These are phyloP conservation scores for Pseudoips prasinana DNA, from an alignment of 2,888 invertebrate genomes.

Conservation along the genomic window DNA sequence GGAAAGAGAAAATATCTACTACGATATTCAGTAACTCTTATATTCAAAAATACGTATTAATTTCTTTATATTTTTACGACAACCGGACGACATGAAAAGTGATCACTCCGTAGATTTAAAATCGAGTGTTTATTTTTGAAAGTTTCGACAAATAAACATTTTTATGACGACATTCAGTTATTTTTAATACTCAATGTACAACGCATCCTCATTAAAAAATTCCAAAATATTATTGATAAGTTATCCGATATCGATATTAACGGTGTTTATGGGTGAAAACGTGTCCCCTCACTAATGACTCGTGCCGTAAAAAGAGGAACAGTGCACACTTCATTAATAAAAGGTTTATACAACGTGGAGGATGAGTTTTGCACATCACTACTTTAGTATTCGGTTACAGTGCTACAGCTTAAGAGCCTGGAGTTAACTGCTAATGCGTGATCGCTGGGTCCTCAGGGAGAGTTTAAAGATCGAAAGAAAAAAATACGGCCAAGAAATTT, in stretches of 20 bases:
- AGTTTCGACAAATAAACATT: conserved; percentile 13
- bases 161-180: conserved; percentile 10
- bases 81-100: conserved; percentile 27
- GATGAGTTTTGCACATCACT: conserved; percentile 51
- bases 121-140: conserved; percentile 8
- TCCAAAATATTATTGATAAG: not conserved
- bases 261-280: not conserved
- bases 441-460: conserved; percentile 11
- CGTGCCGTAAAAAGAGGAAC: conserved; percentile 70
- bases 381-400: conserved; percentile 44
- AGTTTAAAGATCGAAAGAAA: too few relatives aligned
- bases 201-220: too few relatives aligned
- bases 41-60: conserved; percentile 25
- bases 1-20: conserved; percentile 11
- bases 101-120: conserved; percentile 11
- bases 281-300: conserved; percentile 50
- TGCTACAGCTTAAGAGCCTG: conserved; percentile 17
- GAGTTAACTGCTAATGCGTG: conserved; percentile 22
- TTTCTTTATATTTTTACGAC: conserved; percentile 27
- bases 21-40: conserved; percentile 21
- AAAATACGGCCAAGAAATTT: too few relatives aligned
- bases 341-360: conserved; percentile 67
- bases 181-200: too few relatives aligned
- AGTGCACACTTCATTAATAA: conserved; percentile 70
- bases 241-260: conserved; percentile 8